A percentile compares a stretch with the other conserved stretches of the same genome.
These are phyloP conservation scores for Mystacides longicornis DNA, from an alignment of 2,888 invertebrate species.

Conservation along the genomic window DNA sequence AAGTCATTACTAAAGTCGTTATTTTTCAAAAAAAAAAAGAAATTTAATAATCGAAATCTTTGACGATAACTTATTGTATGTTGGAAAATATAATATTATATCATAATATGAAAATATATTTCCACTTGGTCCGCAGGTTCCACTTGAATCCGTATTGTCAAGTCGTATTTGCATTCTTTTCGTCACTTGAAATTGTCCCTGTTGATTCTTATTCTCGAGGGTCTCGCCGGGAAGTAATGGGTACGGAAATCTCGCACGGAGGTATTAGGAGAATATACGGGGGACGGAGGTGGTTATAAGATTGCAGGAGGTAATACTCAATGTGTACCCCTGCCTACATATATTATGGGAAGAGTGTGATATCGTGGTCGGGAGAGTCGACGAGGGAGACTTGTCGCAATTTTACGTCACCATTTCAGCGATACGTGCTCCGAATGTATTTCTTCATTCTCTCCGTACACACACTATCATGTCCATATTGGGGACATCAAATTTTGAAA, in stretches of 20 bases:
- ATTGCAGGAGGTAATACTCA: background rate
- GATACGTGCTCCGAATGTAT: conserved; percentile 16
- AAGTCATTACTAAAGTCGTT: too few species aligned
- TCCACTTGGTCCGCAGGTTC: too few species aligned
- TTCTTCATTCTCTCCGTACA: background rate
- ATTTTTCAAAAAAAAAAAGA: too few species aligned
- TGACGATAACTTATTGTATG: too few species aligned
- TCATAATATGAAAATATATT: too few species aligned
- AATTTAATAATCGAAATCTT: too few species aligned
- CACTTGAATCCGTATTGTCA: background rate
- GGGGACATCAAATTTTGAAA: too few species aligned
- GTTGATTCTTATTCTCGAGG: background rate
- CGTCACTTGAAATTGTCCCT: background rate
- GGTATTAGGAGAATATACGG: background rate
- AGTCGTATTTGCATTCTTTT: background rate
- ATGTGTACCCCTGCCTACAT: background rate
- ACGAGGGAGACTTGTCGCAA: conserved; percentile 7
- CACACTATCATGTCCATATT: too few species aligned
- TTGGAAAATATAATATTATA: too few species aligned
- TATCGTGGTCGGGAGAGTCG: background rate
- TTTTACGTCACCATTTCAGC: conserved; percentile 18
- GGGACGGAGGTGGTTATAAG: background rate
- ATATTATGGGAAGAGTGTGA: too few species aligned
- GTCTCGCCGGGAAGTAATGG: background rate
- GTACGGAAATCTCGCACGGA: background rate